These are phyloP conservation scores for Druon quercuslanigerum DNA, from an alignment of 1,140 invertebrate genomes.

Conservation along the genomic window DNA sequence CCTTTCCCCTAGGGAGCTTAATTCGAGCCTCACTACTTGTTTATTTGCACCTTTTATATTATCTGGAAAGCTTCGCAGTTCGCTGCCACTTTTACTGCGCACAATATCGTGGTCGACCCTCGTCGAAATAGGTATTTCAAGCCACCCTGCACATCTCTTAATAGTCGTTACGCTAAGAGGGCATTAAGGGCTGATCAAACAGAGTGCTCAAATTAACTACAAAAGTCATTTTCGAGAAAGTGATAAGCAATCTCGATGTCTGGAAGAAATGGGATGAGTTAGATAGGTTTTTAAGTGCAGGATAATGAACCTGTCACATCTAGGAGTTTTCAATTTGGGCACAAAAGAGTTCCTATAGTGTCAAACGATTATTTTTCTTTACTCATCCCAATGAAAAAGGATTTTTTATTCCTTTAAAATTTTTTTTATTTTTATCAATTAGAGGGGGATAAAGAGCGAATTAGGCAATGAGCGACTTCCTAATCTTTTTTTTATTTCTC, in stretches of 20 bases:
- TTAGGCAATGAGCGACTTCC: no score
- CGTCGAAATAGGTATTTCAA: constrained; percentile 11
- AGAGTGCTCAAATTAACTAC: constrained; percentile 17
- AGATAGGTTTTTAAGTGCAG: background rate
- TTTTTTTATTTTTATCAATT: no score
- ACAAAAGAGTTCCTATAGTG: background rate
- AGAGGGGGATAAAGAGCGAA: no score
- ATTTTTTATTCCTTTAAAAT: no score
- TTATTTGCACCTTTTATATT: constrained; percentile 26
- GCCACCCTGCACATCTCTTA: constrained; percentile 5
- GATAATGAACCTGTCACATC: constrained; percentile 13
- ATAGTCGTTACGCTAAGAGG: constrained; percentile 9
- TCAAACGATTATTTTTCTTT: background rate
- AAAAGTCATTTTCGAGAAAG: constrained; percentile 14
- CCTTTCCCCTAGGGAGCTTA: constrained; percentile 33
- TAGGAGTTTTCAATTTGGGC: background rate
- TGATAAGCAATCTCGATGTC: background rate
- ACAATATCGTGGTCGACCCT: constrained; percentile 5
- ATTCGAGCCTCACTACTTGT: constrained; percentile 20
- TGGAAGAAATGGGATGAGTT: background rate
- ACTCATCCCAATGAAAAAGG: background rate
- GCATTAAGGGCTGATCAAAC: constrained; percentile 19
- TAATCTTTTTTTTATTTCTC: no score
- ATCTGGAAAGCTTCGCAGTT: constrained; percentile 35
- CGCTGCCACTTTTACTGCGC: background rate